Base-by-base conservation (phyloP, 1,140 invertebrate genomes). In the Neoseiulus cucumeris region DNA sequence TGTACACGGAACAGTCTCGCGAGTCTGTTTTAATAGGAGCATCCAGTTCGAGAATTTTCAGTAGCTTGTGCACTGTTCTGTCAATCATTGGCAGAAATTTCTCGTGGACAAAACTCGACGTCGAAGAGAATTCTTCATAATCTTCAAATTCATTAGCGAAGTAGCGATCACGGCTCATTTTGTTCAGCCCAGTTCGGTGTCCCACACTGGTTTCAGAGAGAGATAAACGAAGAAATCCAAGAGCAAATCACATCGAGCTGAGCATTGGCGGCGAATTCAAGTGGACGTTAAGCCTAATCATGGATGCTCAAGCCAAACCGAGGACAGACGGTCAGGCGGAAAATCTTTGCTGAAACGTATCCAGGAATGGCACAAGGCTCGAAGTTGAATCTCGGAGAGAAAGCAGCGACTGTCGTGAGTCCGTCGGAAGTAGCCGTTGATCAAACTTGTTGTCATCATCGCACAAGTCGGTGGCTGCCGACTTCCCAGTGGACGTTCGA, bases 1-100 rank as follows among this genome's bases (percentile, higher is more conserved):
- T 81, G 42, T 81, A 81, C 28, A 81, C 68, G 2, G 79, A 78
- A 67, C 70, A 72, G 70, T 81, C 79, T 12, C 44, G 28, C 65
- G 64, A 65, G 55, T 70, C 67, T 25, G 44, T 66, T 6, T 66
- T 59, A 20, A 59, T 59, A 12, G 51, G 51, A n/a, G 33, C 51
- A 12, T 59, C 51, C 9, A 59, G 33, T 9, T 59, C 51, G 22
- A 59, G 51, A 14, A 59, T 20, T 33, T 59, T 59, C 25, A 59
- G 22, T 25, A 59, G 33, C 22, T 59, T 59, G 22, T 59, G 22
- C 51, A 59, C 51, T 59, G 51, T 59, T 18, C 51, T 18, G 14
- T 59, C 51, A 2, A 59, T 59, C 33, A 18, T 33, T 1, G 51
- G 51, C 25, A 59, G 6, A 25, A 59, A 59, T 25, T 59, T 59